These are phyloP conservation scores for Astyanax mexicanus DNA, from an alignment of 2,797 vertebrate species.

Conservation along the genomic window DNA sequence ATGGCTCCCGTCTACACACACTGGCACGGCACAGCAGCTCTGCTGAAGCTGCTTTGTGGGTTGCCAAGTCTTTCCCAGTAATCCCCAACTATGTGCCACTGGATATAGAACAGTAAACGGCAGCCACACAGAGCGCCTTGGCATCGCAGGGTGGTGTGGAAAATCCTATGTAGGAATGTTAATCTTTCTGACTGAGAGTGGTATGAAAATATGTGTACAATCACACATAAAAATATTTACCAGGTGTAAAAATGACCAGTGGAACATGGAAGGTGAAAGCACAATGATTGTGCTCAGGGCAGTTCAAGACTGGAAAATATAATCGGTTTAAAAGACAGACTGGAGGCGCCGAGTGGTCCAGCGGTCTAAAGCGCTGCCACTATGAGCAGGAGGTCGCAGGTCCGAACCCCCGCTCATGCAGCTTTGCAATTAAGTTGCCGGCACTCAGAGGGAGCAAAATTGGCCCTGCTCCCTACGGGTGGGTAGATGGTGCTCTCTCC, in stretches of 20 bases:
- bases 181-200: conserved; percentile 54
- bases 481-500: too few species aligned
- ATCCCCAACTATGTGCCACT: conserved; percentile 57
- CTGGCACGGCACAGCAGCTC: conserved; percentile 39
- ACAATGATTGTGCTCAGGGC: conserved; percentile 12
- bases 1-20: conserved; percentile 40
- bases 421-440: too few species aligned
- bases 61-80: conserved; percentile 62
- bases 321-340: conserved; percentile 37
- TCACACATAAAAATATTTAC: conserved; percentile 50
- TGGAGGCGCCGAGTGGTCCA: too few species aligned
- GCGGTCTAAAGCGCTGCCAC: too few species aligned
- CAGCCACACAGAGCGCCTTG: conserved; percentile 52
- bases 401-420: too few species aligned
- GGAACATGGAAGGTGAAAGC: conserved; percentile 35
- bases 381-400: too few species aligned
- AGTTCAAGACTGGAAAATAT: conserved; percentile 33
- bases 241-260: conserved; percentile 36
- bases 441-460: too few species aligned
- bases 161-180: conserved; percentile 60
- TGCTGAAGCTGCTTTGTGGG: conserved; percentile 52
- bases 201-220: conserved; percentile 40
- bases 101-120: conserved; percentile 52
- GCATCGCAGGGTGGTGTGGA: conserved; percentile 42
- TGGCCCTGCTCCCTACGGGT: too few species aligned